A percentile compares a stretch with the other conserved stretches of the same genome.
phyloP scores from a whole-genome alignment of 2,113 vertebrate genomes.

The Misgurnus anguillicaudatus region DNA sequence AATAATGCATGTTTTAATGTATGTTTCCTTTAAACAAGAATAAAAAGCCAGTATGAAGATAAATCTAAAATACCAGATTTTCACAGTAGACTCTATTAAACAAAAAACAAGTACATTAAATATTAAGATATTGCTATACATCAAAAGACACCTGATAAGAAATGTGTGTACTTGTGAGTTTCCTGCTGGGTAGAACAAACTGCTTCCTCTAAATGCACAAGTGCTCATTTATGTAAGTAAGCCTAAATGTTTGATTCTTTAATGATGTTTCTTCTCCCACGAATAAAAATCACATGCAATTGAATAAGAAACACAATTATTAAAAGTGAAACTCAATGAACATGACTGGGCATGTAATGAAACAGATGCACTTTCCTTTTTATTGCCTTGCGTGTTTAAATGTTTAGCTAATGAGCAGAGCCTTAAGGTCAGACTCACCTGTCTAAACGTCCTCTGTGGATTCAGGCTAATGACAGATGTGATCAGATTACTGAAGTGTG shows the following conservation, averaged over 20 bases:
- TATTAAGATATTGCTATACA: neutral
- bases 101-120: neutral
- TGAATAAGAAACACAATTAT: neutral
- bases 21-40: constrained; percentile 17
- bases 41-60: constrained; percentile 34
- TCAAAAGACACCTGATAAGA: constrained; percentile 20
- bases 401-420: constrained; percentile 8
- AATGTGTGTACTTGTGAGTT: neutral
- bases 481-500: neutral
- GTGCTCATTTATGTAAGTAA: no score
- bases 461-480: constrained; percentile 14
- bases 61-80: constrained; percentile 5
- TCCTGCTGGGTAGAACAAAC: neutral
- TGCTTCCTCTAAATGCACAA: neutral
- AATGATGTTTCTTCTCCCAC: neutral
- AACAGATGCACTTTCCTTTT: neutral
- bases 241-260: neutral
- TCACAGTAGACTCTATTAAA: no score
- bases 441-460: constrained; percentile 15
- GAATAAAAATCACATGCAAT: neutral
- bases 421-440: constrained; percentile 33
- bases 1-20: constrained; percentile 9
- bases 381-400: constrained; percentile 21
- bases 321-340: neutral
- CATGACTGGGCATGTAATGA: neutral